Percentiles rank a stretch among this genome's conserved stretches.
These are phyloP conservation scores for Atrichornis clamosus DNA, from an alignment of 2,113 vertebrate genomes.

Conservation along the genomic window DNA sequence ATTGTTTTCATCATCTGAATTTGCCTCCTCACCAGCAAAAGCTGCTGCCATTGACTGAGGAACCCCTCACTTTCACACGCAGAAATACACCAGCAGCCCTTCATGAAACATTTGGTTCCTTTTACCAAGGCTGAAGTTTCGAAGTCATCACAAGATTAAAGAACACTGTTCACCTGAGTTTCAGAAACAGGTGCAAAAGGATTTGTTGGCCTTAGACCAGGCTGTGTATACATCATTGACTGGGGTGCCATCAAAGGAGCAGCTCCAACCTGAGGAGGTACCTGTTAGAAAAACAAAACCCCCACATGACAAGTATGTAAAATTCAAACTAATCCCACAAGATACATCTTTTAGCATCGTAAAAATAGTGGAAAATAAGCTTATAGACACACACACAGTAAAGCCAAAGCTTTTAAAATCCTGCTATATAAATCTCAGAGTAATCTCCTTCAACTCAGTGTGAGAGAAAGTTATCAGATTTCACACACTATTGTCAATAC, in stretches of 20 bases:
- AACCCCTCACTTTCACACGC: neutral
- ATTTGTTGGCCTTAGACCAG: conserved; percentile 84
- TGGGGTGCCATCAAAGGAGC: conserved; percentile 84
- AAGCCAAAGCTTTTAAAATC: neutral
- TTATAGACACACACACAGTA: fast-evolving
- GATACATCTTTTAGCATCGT: neutral
- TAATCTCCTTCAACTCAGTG: neutral
- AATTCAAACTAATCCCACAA: neutral
- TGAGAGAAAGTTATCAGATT: neutral
- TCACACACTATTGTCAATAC: neutral
- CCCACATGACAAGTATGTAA: neutral
- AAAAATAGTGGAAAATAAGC: neutral
- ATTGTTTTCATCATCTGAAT: neutral
- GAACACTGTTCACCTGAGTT: conserved; percentile 77
- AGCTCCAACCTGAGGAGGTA: conserved; percentile 84
- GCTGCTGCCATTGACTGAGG: neutral
- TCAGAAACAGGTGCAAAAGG: conserved; percentile 83
- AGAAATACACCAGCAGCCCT: neutral
- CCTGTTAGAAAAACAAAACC: conserved; percentile 53
- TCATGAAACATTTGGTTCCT: neutral
- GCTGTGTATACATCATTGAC: conserved; percentile 84
- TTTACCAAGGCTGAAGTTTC: neutral
- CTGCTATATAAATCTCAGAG: neutral
- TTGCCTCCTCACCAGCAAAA: neutral
- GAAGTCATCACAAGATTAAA: neutral